Base-by-base conservation (phyloP, 2,797 vertebrate species). In the Syndactyla subalaris region DNA sequence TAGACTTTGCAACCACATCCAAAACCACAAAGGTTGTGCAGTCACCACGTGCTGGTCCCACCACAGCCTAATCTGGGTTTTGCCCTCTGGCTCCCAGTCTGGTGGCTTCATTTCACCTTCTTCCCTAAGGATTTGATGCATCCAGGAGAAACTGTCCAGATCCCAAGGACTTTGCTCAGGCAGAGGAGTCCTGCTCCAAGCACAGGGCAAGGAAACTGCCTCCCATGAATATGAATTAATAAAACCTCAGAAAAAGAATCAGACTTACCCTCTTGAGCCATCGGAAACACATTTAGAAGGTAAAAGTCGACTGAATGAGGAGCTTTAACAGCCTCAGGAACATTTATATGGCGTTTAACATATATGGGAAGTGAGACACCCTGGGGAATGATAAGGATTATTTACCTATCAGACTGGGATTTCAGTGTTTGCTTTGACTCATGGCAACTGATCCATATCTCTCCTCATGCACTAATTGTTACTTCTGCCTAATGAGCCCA, bases 271-370 rank as follows among this genome's bases (percentile, higher is more conserved):
- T 67, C 65, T 54, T 96, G 59, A 96, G 3, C 95, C 95, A 96
- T 87, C 18, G 55, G 96, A 96, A 96, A 71, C 96, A 96, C 96
- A 96, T 96, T 92, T 92, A 95, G 96, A 21, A 94, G 94, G n/a
- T 36, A 73, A 85, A 94, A 83, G 89, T 26, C 10, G 12, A 41
- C 29, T 10, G 87, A 76, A 67, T 26, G 94, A 94, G 34, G 61
- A 77, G 78, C 84, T 71, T 91, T 73, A 38, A 12, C 10, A 55
- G 48, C 71, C 79, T 21, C 39, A 0, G 94, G 84, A 73, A 48
- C 67, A 43, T 94, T 96, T 96, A 96, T 96, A 96, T 0, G 65
- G 89, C 3, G 1, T 59, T 87, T 51, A 73, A 55, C 74, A 1
- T 18, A 8, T 8, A 66, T 67, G 91, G 94, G 96, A 95, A 91